phyloP scores from a whole-genome alignment of 2,888 invertebrate species.

The Acanthosepion pharaonis region DNA sequence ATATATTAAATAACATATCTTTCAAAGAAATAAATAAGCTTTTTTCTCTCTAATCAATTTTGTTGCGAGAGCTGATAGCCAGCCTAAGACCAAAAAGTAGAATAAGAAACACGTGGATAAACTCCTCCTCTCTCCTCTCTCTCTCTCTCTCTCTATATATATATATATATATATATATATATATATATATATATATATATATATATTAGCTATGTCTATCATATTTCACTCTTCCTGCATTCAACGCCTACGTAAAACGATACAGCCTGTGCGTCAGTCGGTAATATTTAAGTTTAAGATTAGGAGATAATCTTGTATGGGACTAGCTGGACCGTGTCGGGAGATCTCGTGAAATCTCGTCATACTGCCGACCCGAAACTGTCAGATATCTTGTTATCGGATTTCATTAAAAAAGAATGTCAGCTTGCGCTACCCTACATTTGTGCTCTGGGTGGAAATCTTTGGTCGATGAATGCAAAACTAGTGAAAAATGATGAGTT shows the following conservation, averaged over 20 bases:
- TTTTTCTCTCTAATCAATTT: neutral
- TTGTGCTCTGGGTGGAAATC: neutral
- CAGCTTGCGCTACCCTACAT: neutral
- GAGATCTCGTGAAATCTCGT: neutral
- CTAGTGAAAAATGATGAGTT: neutral
- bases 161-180: too few relatives aligned
- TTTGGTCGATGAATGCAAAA: neutral
- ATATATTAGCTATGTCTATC: neutral
- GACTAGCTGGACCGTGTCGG: conserved; percentile 10
- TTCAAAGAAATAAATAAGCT: too few relatives aligned
- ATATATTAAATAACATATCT: neutral
- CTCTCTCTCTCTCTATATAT: too few relatives aligned
- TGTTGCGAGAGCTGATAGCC: neutral
- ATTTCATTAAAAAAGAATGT: neutral
- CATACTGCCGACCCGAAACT: neutral
- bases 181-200: too few relatives aligned
- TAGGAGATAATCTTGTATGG: neutral
- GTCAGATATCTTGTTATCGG: neutral
- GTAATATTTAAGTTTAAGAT: neutral
- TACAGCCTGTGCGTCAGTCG: neutral
- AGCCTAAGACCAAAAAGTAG: neutral
- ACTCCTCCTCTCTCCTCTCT: too few relatives aligned
- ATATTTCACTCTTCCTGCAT: neutral
- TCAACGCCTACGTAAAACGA: neutral
- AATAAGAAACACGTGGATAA: too few relatives aligned